These are phyloP conservation scores for Psittacula derbiana DNA, from an alignment of 2,797 vertebrate genomes.

Conservation along the genomic window DNA sequence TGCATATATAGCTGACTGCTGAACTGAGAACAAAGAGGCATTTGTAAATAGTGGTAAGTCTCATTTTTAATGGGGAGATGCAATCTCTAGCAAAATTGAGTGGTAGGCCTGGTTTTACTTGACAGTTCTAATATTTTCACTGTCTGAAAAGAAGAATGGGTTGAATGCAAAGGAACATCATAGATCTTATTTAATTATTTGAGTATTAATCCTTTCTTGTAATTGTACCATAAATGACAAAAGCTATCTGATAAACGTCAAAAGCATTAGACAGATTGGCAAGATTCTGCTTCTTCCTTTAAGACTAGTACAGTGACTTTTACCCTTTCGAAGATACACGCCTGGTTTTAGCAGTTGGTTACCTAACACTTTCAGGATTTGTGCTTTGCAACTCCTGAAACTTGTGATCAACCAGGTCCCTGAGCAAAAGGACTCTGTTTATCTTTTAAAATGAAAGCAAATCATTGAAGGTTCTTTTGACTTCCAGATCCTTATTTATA, in stretches of 20 bases:
- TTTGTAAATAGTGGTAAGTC: slow-evolving; percentile 31
- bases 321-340: background rate
- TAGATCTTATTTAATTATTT: background rate
- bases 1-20: slow-evolving; percentile 7
- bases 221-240: background rate
- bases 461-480: background rate
- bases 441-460: background rate
- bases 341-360: background rate
- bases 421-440: background rate
- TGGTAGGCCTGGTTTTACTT: slow-evolving; percentile 6
- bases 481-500: background rate
- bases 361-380: background rate
- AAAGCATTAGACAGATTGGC: background rate
- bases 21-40: background rate
- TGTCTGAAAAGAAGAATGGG: background rate
- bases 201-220: background rate
- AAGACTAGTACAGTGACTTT: background rate
- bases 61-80: slow-evolving; percentile 8
- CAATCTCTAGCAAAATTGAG: background rate
- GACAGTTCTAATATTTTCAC: background rate
- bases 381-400: background rate
- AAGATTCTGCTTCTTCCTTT: background rate
- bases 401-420: background rate
- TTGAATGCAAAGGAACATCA: background rate
- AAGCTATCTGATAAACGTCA: background rate